These are phyloP conservation scores for Iselma pallidipennis DNA, from an alignment of 2,888 invertebrate genomes.

Conservation along the genomic window DNA sequence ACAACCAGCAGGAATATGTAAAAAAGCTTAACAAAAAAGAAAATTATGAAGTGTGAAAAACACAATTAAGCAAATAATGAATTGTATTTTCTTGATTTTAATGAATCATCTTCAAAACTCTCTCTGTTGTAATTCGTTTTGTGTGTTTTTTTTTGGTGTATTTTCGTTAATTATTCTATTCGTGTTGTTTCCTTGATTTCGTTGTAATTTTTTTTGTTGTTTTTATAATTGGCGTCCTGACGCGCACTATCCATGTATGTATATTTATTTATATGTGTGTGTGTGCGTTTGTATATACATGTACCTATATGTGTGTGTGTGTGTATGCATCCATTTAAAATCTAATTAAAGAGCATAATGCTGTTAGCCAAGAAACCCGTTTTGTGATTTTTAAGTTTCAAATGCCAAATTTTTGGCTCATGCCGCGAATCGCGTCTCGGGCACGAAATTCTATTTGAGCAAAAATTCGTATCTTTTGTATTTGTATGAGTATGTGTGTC, in stretches of 20 bases:
- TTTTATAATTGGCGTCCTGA: neutral
- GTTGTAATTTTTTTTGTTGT: neutral
- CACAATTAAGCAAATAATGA: too few relatives aligned
- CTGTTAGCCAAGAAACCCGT: slow-evolving; percentile 21
- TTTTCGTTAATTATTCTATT: too few relatives aligned
- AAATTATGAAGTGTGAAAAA: too few relatives aligned
- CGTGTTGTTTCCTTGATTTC: too few relatives aligned
- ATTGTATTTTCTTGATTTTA: too few relatives aligned
- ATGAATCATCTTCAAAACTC: too few relatives aligned
- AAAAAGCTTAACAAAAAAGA: too few relatives aligned
- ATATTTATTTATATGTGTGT: neutral
- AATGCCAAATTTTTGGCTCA: slow-evolving; percentile 58
- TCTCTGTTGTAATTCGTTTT: too few relatives aligned
- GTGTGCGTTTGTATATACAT: neutral
- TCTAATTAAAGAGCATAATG: slow-evolving; percentile 42
- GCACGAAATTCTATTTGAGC: neutral
- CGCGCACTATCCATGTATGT: neutral
- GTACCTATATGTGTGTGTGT: neutral
- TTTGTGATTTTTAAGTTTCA: slow-evolving; percentile 48
- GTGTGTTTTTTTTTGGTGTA: too few relatives aligned
- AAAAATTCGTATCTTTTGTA: too few relatives aligned
- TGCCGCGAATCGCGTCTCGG: slow-evolving; percentile 14
- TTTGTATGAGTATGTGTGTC: too few relatives aligned
- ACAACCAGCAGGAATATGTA: too few relatives aligned
- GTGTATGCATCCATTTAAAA: slow-evolving; percentile 29